phyloP scores from a whole-genome alignment of 2,888 invertebrate species.

The Drosophila sordidula region DNA sequence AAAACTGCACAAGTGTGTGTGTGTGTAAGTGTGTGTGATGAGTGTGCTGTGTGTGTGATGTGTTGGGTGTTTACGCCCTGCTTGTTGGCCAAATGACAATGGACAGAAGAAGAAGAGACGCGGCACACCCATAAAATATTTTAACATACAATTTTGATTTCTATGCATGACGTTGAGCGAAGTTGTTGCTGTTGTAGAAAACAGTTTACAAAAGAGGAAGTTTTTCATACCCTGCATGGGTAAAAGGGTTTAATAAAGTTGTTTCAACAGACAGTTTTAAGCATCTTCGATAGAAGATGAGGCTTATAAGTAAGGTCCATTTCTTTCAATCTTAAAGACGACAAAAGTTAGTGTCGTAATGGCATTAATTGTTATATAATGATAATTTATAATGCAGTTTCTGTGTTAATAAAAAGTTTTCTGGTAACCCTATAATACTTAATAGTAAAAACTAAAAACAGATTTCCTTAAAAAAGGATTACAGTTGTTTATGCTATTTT shows the following conservation, averaged over 20 bases:
- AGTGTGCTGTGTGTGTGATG: slow-evolving; percentile 23
- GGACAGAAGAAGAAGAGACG: slow-evolving; percentile 24
- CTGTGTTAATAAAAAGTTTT: too few relatives aligned
- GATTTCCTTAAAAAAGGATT: too few relatives aligned
- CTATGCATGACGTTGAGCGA: slow-evolving; percentile 56
- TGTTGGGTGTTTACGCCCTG: slow-evolving; percentile 30
- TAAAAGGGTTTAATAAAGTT: background rate
- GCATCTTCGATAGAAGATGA: too few relatives aligned
- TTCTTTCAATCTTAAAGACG: too few relatives aligned
- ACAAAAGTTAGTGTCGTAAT: too few relatives aligned
- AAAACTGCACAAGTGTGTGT: slow-evolving; percentile 23
- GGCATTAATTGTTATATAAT: too few relatives aligned
- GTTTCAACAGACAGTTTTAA: too few relatives aligned
- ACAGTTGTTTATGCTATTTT: too few relatives aligned
- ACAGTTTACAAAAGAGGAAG: slow-evolving; percentile 58
- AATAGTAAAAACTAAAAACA: too few relatives aligned
- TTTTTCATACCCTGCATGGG: slow-evolving; percentile 23
- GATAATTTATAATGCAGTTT: too few relatives aligned
- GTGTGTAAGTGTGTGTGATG: slow-evolving; percentile 4
- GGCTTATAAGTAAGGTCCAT: too few relatives aligned
- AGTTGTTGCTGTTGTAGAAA: slow-evolving; percentile 15
- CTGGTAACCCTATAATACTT: too few relatives aligned
- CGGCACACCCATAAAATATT: slow-evolving; percentile 64
- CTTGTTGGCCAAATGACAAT: slow-evolving; percentile 58
- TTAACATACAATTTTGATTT: slow-evolving; percentile 67